Percentiles rank a stretch among this genome's conserved stretches.
phyloP scores from a whole-genome alignment of 2,888 invertebrate species.

The Limnephilus auricula region DNA sequence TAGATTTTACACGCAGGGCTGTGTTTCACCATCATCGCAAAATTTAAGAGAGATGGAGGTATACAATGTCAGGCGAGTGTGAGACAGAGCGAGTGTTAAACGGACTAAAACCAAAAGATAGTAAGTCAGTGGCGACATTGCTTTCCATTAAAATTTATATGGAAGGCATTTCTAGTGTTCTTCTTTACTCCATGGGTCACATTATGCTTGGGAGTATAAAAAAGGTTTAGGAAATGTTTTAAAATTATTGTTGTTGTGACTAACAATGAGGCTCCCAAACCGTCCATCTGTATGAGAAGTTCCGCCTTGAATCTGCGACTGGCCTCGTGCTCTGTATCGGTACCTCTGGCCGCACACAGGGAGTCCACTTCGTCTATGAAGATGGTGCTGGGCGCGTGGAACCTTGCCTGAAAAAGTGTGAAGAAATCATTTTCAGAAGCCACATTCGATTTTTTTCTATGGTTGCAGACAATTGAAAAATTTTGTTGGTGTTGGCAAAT shows the following conservation, averaged over 20 bases:
- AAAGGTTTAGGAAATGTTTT: neutral
- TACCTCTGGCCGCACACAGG: slow-evolving; percentile 88
- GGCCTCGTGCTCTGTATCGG: slow-evolving; percentile 92
- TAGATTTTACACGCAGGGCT: too few relatives aligned
- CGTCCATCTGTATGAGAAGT: slow-evolving; percentile 94
- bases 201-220: neutral
- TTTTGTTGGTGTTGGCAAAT: too few relatives aligned
- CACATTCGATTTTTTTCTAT: neutral
- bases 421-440: too few relatives aligned
- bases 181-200: too few relatives aligned
- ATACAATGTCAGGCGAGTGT: too few relatives aligned
- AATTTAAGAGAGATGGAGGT: too few relatives aligned
- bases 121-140: too few relatives aligned
- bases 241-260: slow-evolving; percentile 62
- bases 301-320: slow-evolving; percentile 91
- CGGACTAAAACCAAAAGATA: too few relatives aligned
- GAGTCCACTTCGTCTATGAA: slow-evolving; percentile 95
- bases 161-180: too few relatives aligned
- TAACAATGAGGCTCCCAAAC: slow-evolving; percentile 82
- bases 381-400: slow-evolving; percentile 93
- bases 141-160: too few relatives aligned
- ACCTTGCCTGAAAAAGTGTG: slow-evolving; percentile 80
- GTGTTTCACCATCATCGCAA: too few relatives aligned
- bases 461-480: neutral
- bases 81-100: too few relatives aligned